Evolutionary conservation across 2,888 invertebrate genomes (phyloP).

Genomic region (Penaeus monodon): DNA sequence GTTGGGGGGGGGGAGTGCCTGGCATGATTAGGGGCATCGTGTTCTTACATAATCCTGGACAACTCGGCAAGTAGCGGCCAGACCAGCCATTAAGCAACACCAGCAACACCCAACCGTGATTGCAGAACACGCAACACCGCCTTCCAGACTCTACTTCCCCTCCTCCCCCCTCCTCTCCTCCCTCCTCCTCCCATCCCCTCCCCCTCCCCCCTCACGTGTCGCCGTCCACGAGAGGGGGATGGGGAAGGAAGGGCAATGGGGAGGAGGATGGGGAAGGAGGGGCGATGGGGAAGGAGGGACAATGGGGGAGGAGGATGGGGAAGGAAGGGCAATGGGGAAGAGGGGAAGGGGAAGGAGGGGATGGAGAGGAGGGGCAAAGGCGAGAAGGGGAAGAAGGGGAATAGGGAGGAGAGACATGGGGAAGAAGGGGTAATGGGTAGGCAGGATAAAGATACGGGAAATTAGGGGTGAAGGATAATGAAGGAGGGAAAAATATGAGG

Average conservation of each 20-base stretch:
- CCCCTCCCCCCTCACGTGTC: neutral
- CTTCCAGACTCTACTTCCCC: neutral
- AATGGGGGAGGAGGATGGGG: neutral
- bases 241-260: too few species aligned
- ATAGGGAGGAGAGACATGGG: neutral
- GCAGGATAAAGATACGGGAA: neutral
- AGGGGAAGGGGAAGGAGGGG: neutral
- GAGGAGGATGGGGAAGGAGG: neutral
- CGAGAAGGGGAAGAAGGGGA: neutral
- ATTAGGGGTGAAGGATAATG: neutral
- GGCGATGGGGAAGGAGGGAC: neutral
- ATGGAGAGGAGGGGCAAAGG: neutral
- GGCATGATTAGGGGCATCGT: too few species aligned
- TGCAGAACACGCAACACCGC: too few species aligned
- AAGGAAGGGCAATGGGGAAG: neutral
- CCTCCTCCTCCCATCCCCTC: neutral
- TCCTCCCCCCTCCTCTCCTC: neutral
- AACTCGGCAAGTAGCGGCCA: too few species aligned
- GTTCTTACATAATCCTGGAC: too few species aligned
- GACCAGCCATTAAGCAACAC: too few species aligned
- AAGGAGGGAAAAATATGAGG: neutral
- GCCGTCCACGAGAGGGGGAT: neutral
- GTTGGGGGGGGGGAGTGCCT: too few species aligned
- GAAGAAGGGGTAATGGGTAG: neutral
- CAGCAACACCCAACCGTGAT: too few species aligned